Conservation (phyloP, 2,888 invertebrate species). For the Portevinia maculata region DNA sequence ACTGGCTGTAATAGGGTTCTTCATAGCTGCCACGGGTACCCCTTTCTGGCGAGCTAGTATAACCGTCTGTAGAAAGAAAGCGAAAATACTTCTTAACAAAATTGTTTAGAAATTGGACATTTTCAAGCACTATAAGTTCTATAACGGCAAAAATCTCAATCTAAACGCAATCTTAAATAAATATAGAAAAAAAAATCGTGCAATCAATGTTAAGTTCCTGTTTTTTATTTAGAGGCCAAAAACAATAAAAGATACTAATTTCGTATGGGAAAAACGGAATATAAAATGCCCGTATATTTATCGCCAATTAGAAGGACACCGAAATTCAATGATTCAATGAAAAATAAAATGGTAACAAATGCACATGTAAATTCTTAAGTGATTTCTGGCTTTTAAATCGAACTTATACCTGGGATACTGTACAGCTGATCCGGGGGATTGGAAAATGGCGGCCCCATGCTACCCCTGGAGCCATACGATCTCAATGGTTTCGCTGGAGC, state of each 20-base stretch:
- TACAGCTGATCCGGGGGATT: slow-evolving; percentile 83
- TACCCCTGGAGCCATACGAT: slow-evolving; percentile 83
- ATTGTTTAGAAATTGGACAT: background rate
- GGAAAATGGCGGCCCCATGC: slow-evolving; percentile 82
- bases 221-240: slow-evolving; percentile 1
- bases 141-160: slow-evolving; percentile 10
- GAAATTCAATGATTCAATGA: slow-evolving; percentile 10
- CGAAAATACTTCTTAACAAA: background rate
- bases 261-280: background rate
- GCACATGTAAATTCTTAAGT: background rate
- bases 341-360: background rate
- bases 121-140: background rate
- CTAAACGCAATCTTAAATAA: slow-evolving; percentile 14
- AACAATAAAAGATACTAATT: slow-evolving; percentile 6
- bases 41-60: slow-evolving; percentile 94
- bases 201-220: background rate
- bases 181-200: slow-evolving; percentile 18
- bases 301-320: slow-evolving; percentile 27
- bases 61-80: slow-evolving; percentile 86
- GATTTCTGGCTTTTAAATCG: slow-evolving; percentile 22
- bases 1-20: slow-evolving; percentile 94
- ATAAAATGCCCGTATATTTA: slow-evolving; percentile 8
- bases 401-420: slow-evolving; percentile 83
- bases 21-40: slow-evolving; percentile 90
- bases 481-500: slow-evolving; percentile 83